Base-by-base conservation (phyloP, 2,797 vertebrate species). In the Poeciliopsis presidionis region DNA sequence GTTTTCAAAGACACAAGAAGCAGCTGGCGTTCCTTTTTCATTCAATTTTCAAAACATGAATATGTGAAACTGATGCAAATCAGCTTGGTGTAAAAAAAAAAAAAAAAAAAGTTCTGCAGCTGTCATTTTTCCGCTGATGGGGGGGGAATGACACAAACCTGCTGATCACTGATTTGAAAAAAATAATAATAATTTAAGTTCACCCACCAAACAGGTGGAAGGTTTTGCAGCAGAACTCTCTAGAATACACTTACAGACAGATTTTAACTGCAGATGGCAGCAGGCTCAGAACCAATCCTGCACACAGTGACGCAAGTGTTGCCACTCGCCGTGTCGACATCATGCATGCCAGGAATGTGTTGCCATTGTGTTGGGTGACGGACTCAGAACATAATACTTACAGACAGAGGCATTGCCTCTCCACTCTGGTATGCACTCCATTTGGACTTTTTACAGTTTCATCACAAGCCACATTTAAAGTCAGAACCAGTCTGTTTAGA, bases 51-150 rank as follows among this genome's bases (percentile, higher is more conserved):
- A 81, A 18, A 85, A 67, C 73, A 81, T 86, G 85, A 86, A 78
- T 41, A 81, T 83, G 79, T 76, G 70, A 73, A 86, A 81, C 75
- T 86, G 65, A 86, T 81, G 84, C 83, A 83, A 92, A 93, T 92
- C 92, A 93, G 91, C 57, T 41, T 79, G 61, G 75, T 87, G 30
- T 63, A 14, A 57, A 28, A 4, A 57, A 16, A n/a, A n/a, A n/a
- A n/a, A n/a, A n/a, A n/a, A n/a, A 55, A 11, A 12, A 55, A 4
- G 55, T 57, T 57, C 5, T 36, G 2, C 14, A 63, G 14, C 59
- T 14, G 6, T 33, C 30, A 36, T 7, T 25, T 33, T 33, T 33
- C 33, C 3, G 33, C 49, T 53, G 61, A 25, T 22, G 8, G 36
- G 36, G 30, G 16, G 3, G 13, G 5, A 39, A 39, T 65, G 20